Base-by-base conservation (phyloP, 1,140 invertebrate species). In the Cyphomyrmex costatus region DNA sequence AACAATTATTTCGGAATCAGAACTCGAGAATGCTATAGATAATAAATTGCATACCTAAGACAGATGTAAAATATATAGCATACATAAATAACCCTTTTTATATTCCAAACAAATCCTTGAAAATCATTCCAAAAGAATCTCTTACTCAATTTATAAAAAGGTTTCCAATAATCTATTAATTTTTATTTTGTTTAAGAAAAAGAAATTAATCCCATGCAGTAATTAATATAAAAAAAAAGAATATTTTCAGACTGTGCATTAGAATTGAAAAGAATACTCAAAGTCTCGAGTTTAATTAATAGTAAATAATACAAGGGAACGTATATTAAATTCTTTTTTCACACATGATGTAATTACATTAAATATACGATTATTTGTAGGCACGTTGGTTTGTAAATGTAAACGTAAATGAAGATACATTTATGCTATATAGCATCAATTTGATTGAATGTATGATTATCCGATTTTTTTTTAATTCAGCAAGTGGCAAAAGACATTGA, bases 1-100 rank as follows among this genome's bases (percentile, higher is more conserved):
- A 53, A 70, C 36, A 83, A 83, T 83, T 83, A 83, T 74, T 74
- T 74, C 7, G 24, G 66, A 60, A 82, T 82, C 53, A 73, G 14
- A 30, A 53, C 21, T 70, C 14, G 2, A 36, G 24, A 83, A 73
- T 83, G 6, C 19, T 10, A 42, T 46, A 30, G 12, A 73, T 14
- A 82, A 82, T 71, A 58, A 42, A 56, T 82, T 19, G 24, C 27
- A 3, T 14, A 42, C 8, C 8, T 42, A 71, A 60, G n/a, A 19
- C 24, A 79, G 46, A 10, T 14, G 19, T 30, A 65, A 78, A 78
- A 78, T 49, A 21, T 56, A 53, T 56, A 7, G 30, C 16, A 46
- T n/a, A 24, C 16, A 42, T n/a, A 80, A 33, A 1, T 68, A 42
- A 73, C 49, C 19, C 24, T 82, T 58, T 80, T 68, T 27, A 46